Conservation (phyloP, 2,113 vertebrate species). For the Fukomys damarensis region DNA sequence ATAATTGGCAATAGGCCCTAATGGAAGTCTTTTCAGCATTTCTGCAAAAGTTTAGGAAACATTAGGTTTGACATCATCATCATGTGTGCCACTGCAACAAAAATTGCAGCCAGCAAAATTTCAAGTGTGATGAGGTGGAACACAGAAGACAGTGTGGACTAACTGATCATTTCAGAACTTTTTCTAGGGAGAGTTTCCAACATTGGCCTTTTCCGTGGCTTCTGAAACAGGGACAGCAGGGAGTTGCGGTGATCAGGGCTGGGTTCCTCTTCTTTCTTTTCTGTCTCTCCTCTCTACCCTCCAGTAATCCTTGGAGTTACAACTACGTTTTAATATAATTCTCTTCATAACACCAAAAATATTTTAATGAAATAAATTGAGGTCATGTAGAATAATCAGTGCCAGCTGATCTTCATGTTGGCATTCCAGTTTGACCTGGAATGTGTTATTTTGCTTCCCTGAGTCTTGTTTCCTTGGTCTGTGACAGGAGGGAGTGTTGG, state of each 20-base stretch:
- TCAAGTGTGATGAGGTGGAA: slow-evolving; percentile 61
- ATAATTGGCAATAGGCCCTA: slow-evolving; percentile 63
- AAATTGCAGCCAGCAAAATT: slow-evolving; percentile 66
- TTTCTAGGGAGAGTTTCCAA: slow-evolving; percentile 38
- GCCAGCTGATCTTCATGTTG: neutral
- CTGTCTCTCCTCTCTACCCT: neutral
- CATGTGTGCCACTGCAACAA: slow-evolving; percentile 73
- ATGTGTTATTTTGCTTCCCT: neutral
- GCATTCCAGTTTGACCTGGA: neutral
- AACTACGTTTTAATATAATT: neutral
- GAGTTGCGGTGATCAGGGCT: fast-evolving
- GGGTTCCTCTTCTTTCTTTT: neutral
- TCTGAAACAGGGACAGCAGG: neutral
- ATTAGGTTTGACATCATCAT: slow-evolving; percentile 72
- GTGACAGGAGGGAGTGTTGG: neutral
- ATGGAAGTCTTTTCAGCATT: slow-evolving; percentile 61
- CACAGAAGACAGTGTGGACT: neutral
- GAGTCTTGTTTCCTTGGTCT: neutral
- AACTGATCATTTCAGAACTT: slow-evolving; percentile 24
- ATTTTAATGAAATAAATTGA: neutral
- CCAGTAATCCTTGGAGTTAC: neutral
- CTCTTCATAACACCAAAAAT: neutral
- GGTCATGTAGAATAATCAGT: neutral
- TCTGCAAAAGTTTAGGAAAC: slow-evolving; percentile 72
- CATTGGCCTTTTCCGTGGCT: neutral